phyloP scores from a whole-genome alignment of 2,888 invertebrate genomes.

The Habroteleia sp. region DNA sequence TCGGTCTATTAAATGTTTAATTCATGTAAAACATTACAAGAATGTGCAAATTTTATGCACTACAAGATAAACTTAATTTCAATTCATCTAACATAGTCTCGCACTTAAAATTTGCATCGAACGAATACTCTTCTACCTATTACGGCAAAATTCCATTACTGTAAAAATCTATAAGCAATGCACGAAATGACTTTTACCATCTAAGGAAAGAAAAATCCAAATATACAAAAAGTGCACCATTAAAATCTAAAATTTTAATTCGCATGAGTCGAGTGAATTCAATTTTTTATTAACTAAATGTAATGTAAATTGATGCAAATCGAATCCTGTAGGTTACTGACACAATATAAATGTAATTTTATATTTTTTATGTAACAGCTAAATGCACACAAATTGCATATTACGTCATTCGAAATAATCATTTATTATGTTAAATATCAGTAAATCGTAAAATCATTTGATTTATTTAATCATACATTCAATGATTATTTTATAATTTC shows the following conservation, averaged over 20 bases:
- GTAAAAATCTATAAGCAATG: constrained; percentile 4
- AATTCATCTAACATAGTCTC: constrained; percentile 6
- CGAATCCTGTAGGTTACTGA: constrained; percentile 25
- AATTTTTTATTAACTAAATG: constrained; percentile 28
- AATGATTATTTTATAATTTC: not conserved
- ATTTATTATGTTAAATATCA: too few relatives aligned
- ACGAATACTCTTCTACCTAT: not conserved
- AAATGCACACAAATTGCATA: too few relatives aligned
- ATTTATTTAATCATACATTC: not conserved
- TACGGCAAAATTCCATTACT: not conserved
- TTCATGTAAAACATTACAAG: constrained; percentile 7
- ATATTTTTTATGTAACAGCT: too few relatives aligned
- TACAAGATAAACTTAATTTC: constrained; percentile 15
- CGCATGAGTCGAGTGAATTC: constrained; percentile 25
- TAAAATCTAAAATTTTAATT: constrained; percentile 38
- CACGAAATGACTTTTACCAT: not conserved
- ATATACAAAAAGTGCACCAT: constrained; percentile 2
- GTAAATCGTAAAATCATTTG: not conserved
- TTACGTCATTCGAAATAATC: too few relatives aligned
- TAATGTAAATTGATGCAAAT: constrained; percentile 40
- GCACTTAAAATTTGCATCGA: constrained; percentile 21
- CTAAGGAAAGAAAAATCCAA: constrained; percentile 5
- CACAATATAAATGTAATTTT: constrained; percentile 27
- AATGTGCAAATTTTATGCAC: constrained; percentile 26
- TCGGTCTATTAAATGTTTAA: constrained; percentile 21